A percentile compares a stretch with the other conserved stretches of the same genome.
Conservation (phyloP, 2,888 invertebrate species). For the Apodemia hepburni region DNA sequence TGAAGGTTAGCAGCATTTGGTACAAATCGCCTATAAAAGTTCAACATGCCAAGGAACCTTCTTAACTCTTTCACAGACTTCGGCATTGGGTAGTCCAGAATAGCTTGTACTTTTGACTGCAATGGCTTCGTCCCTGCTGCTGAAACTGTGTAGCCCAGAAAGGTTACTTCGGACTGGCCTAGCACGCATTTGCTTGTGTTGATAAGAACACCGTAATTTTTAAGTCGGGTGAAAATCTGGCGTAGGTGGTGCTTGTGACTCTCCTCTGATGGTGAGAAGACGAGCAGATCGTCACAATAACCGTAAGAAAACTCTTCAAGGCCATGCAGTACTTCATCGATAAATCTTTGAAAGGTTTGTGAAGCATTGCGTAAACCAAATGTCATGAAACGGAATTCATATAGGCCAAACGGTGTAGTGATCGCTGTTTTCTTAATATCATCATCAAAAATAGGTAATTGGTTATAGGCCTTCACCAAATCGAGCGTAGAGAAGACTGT, state of each 20-base stretch:
- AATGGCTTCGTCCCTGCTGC: neutral
- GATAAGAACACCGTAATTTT: neutral
- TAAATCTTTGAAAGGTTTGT: constrained; percentile 46
- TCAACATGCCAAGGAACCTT: constrained; percentile 12
- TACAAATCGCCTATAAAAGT: constrained; percentile 14
- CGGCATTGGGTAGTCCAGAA: constrained; percentile 9
- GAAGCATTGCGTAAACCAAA: constrained; percentile 50
- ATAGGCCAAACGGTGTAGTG: constrained; percentile 39
- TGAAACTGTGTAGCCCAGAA: constrained; percentile 13
- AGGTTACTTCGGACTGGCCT: constrained; percentile 7
- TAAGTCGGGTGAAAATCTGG: neutral
- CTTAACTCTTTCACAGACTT: neutral
- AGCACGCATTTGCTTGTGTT: constrained; percentile 11
- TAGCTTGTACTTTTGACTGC: neutral
- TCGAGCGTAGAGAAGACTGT: constrained; percentile 17
- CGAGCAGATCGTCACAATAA: neutral
- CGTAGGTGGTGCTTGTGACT: neutral
- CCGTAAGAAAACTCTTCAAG: constrained; percentile 7
- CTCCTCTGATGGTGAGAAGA: constrained; percentile 7
- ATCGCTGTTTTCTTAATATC: constrained; percentile 43
- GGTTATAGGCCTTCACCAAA: constrained; percentile 36
- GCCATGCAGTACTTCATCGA: constrained; percentile 32
- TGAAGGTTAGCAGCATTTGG: neutral
- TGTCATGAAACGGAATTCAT: constrained; percentile 38
- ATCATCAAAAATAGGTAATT: constrained; percentile 37